Evolutionary conservation across 2,888 invertebrate genomes (phyloP).

Genomic region (Limnephilus rhombicus): DNA sequence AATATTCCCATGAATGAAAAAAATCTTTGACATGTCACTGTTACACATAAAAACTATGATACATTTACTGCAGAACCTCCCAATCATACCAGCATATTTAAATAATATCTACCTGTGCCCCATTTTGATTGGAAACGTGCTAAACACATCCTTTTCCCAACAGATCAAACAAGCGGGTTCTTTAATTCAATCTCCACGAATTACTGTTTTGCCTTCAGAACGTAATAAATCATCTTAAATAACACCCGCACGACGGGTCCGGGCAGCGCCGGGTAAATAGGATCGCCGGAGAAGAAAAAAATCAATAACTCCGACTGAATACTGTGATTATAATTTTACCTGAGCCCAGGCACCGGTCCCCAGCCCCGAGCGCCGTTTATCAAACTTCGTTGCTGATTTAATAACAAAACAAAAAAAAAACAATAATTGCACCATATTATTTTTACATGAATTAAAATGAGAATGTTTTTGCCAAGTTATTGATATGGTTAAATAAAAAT

Average conservation of each 20-base stretch:
- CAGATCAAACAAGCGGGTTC: conserved; percentile 32
- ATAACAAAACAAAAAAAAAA: not conserved
- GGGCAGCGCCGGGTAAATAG: conserved; percentile 10
- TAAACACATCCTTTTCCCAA: conserved; percentile 22
- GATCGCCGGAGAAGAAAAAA: conserved; percentile 31
- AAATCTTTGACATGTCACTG: too few species aligned
- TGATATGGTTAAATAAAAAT: too few species aligned
- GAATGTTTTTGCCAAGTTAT: too few species aligned
- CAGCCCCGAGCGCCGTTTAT: not conserved
- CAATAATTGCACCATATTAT: too few species aligned
- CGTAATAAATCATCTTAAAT: conserved; percentile 37
- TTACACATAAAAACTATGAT: too few species aligned
- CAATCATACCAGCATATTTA: not conserved
- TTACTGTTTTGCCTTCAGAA: conserved; percentile 29
- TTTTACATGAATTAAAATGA: too few species aligned
- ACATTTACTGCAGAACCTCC: not conserved
- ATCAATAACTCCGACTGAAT: conserved; percentile 37
- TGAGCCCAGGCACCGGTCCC: conserved; percentile 7
- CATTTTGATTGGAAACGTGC: conserved; percentile 28
- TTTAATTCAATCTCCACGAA: conserved; percentile 24
- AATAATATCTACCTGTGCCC: not conserved
- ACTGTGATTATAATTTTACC: conserved; percentile 43
- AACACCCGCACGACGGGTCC: conserved; percentile 35
- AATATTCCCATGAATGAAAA: too few species aligned
- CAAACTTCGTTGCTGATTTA: not conserved